Conservation (phyloP, 1,140 invertebrate species). For the Diachasma alloeum region DNA sequence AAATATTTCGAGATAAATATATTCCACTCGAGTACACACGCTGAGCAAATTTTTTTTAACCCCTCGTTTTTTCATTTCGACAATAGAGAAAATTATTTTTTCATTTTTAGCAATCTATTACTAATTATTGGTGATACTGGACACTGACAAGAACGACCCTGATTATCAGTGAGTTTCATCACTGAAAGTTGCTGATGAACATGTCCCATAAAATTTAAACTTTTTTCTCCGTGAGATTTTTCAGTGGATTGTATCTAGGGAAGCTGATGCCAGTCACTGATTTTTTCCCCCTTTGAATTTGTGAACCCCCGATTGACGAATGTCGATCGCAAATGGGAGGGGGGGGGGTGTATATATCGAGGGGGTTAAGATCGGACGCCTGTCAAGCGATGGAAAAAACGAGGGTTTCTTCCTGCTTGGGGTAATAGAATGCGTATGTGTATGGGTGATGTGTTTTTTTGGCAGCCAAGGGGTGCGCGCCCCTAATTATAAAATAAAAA, state of each 20-base stretch:
- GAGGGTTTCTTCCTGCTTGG: constrained; percentile 22
- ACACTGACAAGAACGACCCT: too few relatives aligned
- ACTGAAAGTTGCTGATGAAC: too few relatives aligned
- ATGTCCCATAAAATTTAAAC: too few relatives aligned
- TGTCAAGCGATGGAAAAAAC: constrained; percentile 24
- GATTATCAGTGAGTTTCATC: too few relatives aligned
- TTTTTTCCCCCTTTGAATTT: constrained; percentile 19
- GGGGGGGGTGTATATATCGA: background rate
- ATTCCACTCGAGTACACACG: background rate
- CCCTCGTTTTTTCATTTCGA: background rate
- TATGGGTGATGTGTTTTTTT: constrained; percentile 60
- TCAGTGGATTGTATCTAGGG: background rate
- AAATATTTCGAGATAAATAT: constrained; percentile 29
- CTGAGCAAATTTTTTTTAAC: background rate
- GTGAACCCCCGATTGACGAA: constrained; percentile 27
- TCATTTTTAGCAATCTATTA: too few relatives aligned
- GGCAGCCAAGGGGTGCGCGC: constrained; percentile 58
- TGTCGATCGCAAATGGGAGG: constrained; percentile 22
- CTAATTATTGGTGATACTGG: too few relatives aligned
- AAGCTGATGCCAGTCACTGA: constrained; percentile 21
- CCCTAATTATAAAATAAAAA: constrained; percentile 68
- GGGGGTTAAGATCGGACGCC: constrained; percentile 25
- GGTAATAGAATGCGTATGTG: constrained; percentile 4
- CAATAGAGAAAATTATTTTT: too few relatives aligned
- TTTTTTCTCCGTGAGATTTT: background rate